Evolutionary conservation across 1,140 invertebrate genomes (phyloP).

Genomic region (Eulimnadia texana): DNA sequence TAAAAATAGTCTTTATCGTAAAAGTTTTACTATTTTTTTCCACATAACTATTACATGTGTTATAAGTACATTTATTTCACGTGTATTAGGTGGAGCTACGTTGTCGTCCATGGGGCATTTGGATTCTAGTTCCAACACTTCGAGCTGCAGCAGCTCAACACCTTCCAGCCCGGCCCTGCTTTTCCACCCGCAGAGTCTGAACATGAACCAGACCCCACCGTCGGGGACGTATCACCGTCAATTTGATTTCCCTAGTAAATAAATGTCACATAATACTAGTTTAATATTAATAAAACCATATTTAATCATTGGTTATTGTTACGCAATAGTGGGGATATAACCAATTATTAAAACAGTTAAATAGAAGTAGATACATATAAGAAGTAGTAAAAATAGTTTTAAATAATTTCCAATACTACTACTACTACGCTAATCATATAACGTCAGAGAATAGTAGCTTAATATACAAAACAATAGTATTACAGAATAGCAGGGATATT

Average conservation of each 20-base stretch:
- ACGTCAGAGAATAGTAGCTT: too few relatives aligned
- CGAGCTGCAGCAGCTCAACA: slow-evolving; percentile 90
- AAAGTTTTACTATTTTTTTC: background rate
- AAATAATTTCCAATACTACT: background rate
- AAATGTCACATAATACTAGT: background rate
- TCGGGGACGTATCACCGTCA: slow-evolving; percentile 39
- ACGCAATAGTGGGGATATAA: background rate
- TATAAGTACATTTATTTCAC: background rate
- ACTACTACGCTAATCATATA: too few relatives aligned
- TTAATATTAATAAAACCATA: too few relatives aligned
- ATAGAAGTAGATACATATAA: too few relatives aligned
- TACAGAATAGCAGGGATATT: too few relatives aligned
- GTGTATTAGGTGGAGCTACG: background rate
- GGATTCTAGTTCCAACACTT: slow-evolving; percentile 85
- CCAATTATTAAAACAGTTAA: background rate
- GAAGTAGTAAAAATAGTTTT: background rate
- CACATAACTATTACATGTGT: background rate
- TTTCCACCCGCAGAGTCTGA: slow-evolving; percentile 3
- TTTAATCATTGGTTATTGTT: too few relatives aligned
- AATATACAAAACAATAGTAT: too few relatives aligned
- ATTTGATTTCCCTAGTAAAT: slow-evolving; percentile 74
- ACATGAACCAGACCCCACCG: slow-evolving; percentile 36
- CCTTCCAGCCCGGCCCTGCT: slow-evolving; percentile 77
- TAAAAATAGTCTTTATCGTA: too few relatives aligned
- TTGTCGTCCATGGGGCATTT: slow-evolving; percentile 28